Evolutionary conservation across 1,140 invertebrate species (phyloP).

Genomic region (Apis cerana): DNA sequence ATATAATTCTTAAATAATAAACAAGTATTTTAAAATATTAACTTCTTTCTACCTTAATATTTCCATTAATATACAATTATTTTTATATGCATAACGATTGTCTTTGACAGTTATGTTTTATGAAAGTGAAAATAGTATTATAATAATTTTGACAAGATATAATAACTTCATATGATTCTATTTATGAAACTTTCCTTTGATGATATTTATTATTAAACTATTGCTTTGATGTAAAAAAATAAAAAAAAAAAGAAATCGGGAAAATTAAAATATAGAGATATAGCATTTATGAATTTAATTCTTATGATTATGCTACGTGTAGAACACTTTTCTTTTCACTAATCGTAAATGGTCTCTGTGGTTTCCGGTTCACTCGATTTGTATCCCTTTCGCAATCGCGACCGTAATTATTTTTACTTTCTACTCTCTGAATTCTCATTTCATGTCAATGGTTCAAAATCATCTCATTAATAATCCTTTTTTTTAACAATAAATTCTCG

Average conservation of each 20-base stretch:
- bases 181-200: not conserved
- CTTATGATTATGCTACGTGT: not conserved
- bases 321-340: slow-evolving; percentile 49
- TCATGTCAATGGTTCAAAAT: not conserved
- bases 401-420: not conserved
- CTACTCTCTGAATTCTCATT: slow-evolving; percentile 5
- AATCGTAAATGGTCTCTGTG: slow-evolving; percentile 4
- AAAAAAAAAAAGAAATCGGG: not conserved
- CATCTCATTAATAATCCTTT: not conserved
- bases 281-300: slow-evolving; percentile 16
- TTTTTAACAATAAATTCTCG: not conserved
- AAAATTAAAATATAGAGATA: not conserved
- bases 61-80: not conserved
- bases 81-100: not conserved
- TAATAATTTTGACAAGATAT: not conserved
- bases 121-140: slow-evolving; percentile 13
- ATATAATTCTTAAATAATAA: not conserved
- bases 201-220: too few species aligned
- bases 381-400: slow-evolving; percentile 17
- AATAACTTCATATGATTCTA: not conserved
- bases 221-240: not conserved
- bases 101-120: slow-evolving; percentile 15
- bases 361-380: slow-evolving; percentile 21
- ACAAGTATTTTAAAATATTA: not conserved
- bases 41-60: not conserved